Conservation (phyloP, 2,888 invertebrate genomes). For the Brenthis ino region DNA sequence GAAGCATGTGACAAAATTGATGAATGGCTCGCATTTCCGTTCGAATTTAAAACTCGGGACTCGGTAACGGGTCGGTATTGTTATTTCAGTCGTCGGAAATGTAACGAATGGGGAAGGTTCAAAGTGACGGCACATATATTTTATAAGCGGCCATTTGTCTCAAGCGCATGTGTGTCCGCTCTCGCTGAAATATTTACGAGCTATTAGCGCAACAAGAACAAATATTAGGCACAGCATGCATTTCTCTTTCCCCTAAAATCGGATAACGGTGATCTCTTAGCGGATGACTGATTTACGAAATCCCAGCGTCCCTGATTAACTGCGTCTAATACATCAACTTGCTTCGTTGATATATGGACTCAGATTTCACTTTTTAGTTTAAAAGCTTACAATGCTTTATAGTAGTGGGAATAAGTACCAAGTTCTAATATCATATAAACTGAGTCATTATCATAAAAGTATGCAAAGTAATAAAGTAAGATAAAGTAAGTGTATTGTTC, state of each 20-base stretch:
- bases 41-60: conserved; percentile 58
- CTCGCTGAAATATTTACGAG: conserved; percentile 79
- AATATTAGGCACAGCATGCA: conserved; percentile 53
- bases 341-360: conserved; percentile 39
- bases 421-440: not conserved
- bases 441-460: not conserved
- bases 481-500: not conserved
- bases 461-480: conserved; percentile 2
- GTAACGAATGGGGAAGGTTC: conserved; percentile 72
- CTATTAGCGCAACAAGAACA: conserved; percentile 74
- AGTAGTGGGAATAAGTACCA: not conserved
- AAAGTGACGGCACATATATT: conserved; percentile 72
- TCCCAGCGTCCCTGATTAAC: conserved; percentile 32
- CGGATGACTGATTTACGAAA: conserved; percentile 69
- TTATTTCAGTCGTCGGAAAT: conserved; percentile 78
- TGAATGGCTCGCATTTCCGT: conserved; percentile 65
- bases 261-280: conserved; percentile 58
- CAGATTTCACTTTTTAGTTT: conserved; percentile 13
- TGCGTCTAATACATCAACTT: conserved; percentile 37
- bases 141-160: conserved; percentile 75
- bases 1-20: conserved; percentile 66
- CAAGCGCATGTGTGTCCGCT: conserved; percentile 66
- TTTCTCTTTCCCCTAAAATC: conserved; percentile 49
- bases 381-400: not conserved
- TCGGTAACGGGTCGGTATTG: conserved; percentile 64